Evolutionary conservation across 2,888 invertebrate species (phyloP), one percentile per base, ranked within the genome.

Genomic region (Rhorus exstirpatorius): DNA sequence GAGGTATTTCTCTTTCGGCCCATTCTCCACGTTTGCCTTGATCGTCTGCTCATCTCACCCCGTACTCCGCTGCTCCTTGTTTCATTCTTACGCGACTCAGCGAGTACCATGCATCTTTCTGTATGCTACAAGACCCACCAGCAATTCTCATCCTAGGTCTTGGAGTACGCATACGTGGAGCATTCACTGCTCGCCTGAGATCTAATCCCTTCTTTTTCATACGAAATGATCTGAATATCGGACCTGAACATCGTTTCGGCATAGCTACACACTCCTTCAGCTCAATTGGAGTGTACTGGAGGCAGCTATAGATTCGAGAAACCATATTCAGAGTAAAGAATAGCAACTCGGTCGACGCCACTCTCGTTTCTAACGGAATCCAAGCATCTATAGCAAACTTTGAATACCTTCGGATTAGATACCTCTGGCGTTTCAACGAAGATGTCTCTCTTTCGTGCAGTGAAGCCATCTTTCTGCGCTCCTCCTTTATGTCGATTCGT

Each of bases 381-480:
- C 77, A 46, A 35, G 55, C 61, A 68, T 4, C 72, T 74, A n/a
- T n/a, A 46, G 6, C 38, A 31, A 61, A 49, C 60, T 60, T 78
- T 79, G 72, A 81, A 78, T 81, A 53, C 67, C 46, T 58, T 68
- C 51, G 81, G 78, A 81, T 81, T 81, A 78, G 78, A 78, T 76
- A 61, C 72, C 67, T 60, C 49, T 55, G 51, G 65, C 76, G 49
- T 67, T 61, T 72, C 72, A 51, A 21, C 44, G 26, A 31, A 58
- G 24, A 72, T 61, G 51, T n/a, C 72, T 68, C 70, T 63, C 44
- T 65, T 21, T 44, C 71, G 60, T 8, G 77, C 41, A 55, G 31
- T 58, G 65, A 46, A 60, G 61, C 67, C 24, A 65, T 80, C 24
- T 51, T 38, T 38, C 21, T 49, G 58, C 63, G 53, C 46, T 60